These are phyloP conservation scores for Coelopa pilipes DNA, from an alignment of 2,888 invertebrate genomes.

Conservation along the genomic window DNA sequence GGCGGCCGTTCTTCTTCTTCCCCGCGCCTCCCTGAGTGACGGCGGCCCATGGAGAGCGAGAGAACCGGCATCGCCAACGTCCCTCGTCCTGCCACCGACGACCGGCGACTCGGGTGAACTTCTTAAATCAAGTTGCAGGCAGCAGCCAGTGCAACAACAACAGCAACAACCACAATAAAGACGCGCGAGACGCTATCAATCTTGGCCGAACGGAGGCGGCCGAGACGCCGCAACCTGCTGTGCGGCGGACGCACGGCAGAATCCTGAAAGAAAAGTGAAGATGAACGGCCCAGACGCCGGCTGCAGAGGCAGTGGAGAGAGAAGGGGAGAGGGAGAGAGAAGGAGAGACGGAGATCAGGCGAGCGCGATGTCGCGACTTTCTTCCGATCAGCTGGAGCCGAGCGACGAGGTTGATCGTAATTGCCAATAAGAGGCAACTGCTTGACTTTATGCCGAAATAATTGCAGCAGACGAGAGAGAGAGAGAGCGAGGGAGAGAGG, in stretches of 20 bases:
- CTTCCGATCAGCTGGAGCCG: not conserved
- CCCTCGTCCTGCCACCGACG: not conserved
- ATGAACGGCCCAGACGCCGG: too few species aligned
- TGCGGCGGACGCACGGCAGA: not conserved
- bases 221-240: too few species aligned
- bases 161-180: too few species aligned
- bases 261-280: not conserved
- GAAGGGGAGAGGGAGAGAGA: not conserved
- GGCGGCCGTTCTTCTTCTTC: not conserved
- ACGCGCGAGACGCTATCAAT: too few species aligned
- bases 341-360: not conserved
- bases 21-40: not conserved
- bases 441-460: slow-evolving; percentile 26
- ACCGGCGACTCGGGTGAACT: not conserved
- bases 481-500: too few species aligned
- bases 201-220: too few species aligned
- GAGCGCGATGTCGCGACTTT: not conserved
- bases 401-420: not conserved
- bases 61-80: not conserved
- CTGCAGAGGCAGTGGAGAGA: not conserved
- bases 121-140: not conserved
- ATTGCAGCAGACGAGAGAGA: too few species aligned
- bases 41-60: not conserved
- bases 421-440: slow-evolving; percentile 24
- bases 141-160: too few species aligned